A percentile compares a stretch with the other conserved stretches of the same genome.
Evolutionary conservation across 2,113 vertebrate species (phyloP).

Genomic region (Pristiophorus japonicus): DNA sequence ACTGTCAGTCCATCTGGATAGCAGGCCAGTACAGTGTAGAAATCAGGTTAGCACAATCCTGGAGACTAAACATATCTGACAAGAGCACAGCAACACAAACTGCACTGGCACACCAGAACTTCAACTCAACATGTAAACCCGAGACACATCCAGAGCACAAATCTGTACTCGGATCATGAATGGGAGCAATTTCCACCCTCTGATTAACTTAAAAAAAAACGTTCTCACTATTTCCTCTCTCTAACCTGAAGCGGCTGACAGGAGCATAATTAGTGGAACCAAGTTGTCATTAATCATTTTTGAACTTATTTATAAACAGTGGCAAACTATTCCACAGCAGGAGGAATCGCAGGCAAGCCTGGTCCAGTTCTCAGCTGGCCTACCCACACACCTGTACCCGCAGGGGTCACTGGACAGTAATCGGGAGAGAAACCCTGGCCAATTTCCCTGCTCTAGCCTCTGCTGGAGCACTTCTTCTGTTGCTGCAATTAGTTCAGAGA

Average conservation of each 20-base stretch:
- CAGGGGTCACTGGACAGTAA: not conserved
- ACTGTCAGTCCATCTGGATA: not conserved
- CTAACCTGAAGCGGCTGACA: no score
- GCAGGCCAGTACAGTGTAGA: not conserved
- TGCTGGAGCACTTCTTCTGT: not conserved
- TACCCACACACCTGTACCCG: no score
- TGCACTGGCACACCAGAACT: no score
- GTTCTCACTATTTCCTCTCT: no score
- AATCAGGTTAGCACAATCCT: not conserved
- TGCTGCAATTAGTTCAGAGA: not conserved
- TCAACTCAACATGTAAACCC: not conserved
- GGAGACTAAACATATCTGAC: not conserved
- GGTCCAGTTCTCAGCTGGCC: no score
- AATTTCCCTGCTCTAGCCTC: not conserved
- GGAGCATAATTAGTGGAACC: no score
- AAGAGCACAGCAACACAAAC: not conserved
- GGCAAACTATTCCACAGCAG: no score
- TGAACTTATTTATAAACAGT: no score
- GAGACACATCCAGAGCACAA: not conserved
- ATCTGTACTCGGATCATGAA: not conserved
- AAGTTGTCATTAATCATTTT: no score
- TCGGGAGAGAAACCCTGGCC: not conserved
- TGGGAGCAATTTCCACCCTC: not conserved
- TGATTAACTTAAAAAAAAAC: no score
- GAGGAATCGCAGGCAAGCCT: no score